Conservation (phyloP, 2,888 invertebrate genomes). For the Holacanthella duospinosa region DNA sequence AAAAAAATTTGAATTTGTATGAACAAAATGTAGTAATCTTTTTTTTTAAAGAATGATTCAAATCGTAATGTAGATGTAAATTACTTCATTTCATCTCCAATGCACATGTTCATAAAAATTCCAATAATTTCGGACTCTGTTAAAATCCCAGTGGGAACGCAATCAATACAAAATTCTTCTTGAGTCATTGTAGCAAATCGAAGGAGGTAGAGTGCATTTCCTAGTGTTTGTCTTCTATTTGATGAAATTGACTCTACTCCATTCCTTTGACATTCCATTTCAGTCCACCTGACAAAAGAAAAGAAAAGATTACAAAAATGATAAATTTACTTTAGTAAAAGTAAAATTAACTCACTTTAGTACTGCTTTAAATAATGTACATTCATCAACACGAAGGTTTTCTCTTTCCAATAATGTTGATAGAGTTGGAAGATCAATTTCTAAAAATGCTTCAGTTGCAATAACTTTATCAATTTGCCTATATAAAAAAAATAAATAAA, state of each 20-base stretch:
- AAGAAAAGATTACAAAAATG: not conserved
- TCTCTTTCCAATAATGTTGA: constrained; percentile 66
- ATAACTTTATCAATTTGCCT: constrained; percentile 49
- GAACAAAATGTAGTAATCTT: not conserved
- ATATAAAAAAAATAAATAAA: not conserved
- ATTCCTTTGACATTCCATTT: constrained; percentile 60
- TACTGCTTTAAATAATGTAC: constrained; percentile 63
- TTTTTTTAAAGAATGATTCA: not conserved
- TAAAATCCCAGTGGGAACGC: constrained; percentile 62
- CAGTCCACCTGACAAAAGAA: constrained; percentile 51
- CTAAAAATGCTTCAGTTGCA: constrained; percentile 67
- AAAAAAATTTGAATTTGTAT: not conserved
- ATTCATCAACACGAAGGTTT: constrained; percentile 65
- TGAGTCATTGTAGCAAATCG: constrained; percentile 74
- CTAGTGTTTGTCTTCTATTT: constrained; percentile 59
- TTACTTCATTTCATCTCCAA: constrained; percentile 31
- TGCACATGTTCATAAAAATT: constrained; percentile 54
- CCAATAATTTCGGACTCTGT: constrained; percentile 66
- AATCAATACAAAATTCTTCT: constrained; percentile 70
- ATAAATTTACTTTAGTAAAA: constrained; percentile 2
- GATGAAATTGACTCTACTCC: constrained; percentile 55
- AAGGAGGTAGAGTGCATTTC: constrained; percentile 59
- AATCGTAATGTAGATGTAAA: not conserved
- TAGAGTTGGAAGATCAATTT: constrained; percentile 68
- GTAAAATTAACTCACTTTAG: constrained; percentile 44